Percentiles rank a stretch among this genome's conserved stretches.
Evolutionary conservation across 2,888 invertebrate genomes (phyloP).

Genomic region (Eupithecia subfuscata): DNA sequence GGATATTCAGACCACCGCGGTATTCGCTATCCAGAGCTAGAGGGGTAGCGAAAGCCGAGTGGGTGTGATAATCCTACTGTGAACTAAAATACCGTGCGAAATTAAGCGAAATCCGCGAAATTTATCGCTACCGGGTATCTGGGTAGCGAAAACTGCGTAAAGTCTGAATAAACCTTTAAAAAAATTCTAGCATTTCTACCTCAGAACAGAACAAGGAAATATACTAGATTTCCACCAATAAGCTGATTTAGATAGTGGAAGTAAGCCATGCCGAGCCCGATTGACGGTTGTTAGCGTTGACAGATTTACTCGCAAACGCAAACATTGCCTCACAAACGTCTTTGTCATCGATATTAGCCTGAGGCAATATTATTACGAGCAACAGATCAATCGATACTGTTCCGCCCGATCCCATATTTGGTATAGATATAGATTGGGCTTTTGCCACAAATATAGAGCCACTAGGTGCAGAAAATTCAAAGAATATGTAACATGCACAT

Average conservation of each 20-base stretch:
- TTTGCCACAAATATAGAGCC: neutral
- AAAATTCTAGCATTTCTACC: neutral
- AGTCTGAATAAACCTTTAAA: neutral
- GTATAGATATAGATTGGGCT: neutral
- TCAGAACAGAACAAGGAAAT: neutral
- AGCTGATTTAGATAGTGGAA: neutral
- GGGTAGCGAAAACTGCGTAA: too few relatives aligned
- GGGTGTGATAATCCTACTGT: too few relatives aligned
- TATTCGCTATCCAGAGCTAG: too few relatives aligned
- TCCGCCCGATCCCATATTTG: neutral
- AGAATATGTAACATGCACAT: neutral
- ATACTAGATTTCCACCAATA: neutral
- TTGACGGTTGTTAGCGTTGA: slow-evolving; percentile 16
- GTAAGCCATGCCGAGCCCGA: slow-evolving; percentile 32
- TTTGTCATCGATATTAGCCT: slow-evolving; percentile 30
- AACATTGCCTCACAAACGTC: slow-evolving; percentile 48
- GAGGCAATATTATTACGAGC: slow-evolving; percentile 11
- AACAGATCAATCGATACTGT: slow-evolving; percentile 8
- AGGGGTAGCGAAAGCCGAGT: too few relatives aligned
- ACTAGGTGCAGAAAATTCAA: neutral
- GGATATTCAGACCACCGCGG: too few relatives aligned
- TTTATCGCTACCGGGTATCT: too few relatives aligned
- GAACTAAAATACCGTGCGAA: too few relatives aligned
- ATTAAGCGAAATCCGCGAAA: too few relatives aligned
- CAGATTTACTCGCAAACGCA: slow-evolving; percentile 62